Percentiles rank a stretch among this genome's conserved stretches.
Conservation (phyloP, 2,888 invertebrate species). For the Sesia apiformis region DNA sequence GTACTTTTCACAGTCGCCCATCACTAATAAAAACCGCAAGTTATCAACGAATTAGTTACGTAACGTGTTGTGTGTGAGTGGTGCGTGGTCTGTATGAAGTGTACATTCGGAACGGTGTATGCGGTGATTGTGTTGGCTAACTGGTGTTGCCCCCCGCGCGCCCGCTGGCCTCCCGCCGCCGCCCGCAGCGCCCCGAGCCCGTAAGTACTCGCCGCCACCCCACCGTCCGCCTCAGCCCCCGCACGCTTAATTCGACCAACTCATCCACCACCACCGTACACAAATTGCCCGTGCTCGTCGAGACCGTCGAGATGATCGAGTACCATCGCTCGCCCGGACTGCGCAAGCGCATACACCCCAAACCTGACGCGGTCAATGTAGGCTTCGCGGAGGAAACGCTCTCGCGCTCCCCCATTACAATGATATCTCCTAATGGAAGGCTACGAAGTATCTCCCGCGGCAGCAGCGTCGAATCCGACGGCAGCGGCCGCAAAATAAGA, state of each 20-base stretch:
- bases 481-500: no score
- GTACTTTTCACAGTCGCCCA: no score
- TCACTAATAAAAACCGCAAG: no score
- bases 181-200: conserved; percentile 6
- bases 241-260: conserved; percentile 14
- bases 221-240: conserved; percentile 12
- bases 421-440: no score
- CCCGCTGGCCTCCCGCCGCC: conserved; percentile 8
- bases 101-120: no score
- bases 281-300: conserved; percentile 10
- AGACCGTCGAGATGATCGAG: conserved; percentile 6
- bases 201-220: conserved; percentile 6
- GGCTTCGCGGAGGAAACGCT: conserved; percentile 2
- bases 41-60: no score
- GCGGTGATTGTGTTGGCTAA: not conserved
- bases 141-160: conserved; percentile 3
- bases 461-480: not conserved
- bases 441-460: not conserved
- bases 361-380: conserved; percentile 5
- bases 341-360: conserved; percentile 8
- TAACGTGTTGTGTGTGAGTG: no score
- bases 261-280: conserved; percentile 19
- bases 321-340: conserved; percentile 6
- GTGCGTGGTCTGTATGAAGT: no score
- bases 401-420: no score